Conservation (phyloP, 2,888 invertebrate species). For the Lamellibrachia satsuma region DNA sequence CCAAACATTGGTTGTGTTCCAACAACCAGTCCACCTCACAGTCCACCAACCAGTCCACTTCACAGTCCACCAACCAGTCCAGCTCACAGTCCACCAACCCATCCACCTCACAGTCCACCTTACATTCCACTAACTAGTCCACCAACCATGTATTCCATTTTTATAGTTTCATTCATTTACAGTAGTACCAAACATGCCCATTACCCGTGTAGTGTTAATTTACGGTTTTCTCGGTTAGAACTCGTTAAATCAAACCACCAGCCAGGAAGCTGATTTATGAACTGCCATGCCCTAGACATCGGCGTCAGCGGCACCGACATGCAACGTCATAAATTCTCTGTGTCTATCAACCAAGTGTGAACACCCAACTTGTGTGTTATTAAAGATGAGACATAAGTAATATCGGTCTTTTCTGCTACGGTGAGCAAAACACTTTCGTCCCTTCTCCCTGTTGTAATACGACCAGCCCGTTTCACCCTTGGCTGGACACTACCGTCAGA, state of each 20-base stretch:
- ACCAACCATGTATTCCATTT: too few relatives aligned
- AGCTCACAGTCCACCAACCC: too few relatives aligned
- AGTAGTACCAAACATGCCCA: neutral
- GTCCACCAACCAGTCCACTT: too few relatives aligned
- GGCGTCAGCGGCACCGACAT: neutral
- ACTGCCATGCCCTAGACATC: neutral
- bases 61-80: too few relatives aligned
- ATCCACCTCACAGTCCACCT: too few relatives aligned
- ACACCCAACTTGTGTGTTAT: neutral
- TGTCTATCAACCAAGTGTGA: neutral
- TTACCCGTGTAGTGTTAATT: neutral
- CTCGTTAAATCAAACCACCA: neutral
- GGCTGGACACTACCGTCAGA: neutral
- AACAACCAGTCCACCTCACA: too few relatives aligned
- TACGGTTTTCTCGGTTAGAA: neutral
- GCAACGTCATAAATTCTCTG: neutral
- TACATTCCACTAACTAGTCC: too few relatives aligned
- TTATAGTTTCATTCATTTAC: neutral
- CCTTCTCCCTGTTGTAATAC: neutral
- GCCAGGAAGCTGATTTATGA: neutral
- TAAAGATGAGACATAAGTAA: neutral
- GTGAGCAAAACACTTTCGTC: neutral
- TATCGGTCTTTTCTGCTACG: neutral
- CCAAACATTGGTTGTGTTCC: neutral
- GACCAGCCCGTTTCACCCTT: slow-evolving; percentile 1